These are phyloP conservation scores for Mesembrinibis cayennensis DNA, from an alignment of 2,113 vertebrate species.

Conservation along the genomic window DNA sequence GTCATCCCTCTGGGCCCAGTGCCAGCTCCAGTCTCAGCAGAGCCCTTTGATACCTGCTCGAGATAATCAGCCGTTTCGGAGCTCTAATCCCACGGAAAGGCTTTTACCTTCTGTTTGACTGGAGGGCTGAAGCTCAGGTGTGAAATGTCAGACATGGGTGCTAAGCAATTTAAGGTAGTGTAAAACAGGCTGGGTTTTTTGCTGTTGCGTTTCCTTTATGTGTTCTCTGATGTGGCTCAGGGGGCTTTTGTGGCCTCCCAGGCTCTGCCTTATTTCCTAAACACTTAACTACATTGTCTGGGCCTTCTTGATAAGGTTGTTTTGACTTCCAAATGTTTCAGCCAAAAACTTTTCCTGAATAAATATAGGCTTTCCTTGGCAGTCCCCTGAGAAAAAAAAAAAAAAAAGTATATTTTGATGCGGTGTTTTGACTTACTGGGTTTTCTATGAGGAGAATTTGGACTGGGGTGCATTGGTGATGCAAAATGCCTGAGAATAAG, in stretches of 20 bases:
- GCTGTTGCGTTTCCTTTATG: neutral
- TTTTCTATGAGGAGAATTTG: neutral
- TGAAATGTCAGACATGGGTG: constrained; percentile 15
- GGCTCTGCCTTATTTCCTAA: neutral
- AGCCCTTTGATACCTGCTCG: neutral
- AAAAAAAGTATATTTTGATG: neutral
- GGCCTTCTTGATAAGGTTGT: neutral
- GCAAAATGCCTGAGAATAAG: neutral
- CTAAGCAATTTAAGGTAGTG: neutral
- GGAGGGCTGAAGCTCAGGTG: neutral
- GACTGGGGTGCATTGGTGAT: neutral
- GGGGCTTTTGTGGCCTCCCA: neutral
- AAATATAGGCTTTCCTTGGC: neutral
- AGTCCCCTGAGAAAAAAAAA: neutral
- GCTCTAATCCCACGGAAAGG: neutral
- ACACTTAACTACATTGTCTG: neutral
- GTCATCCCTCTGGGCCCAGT: neutral
- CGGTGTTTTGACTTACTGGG: neutral
- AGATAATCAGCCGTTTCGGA: neutral
- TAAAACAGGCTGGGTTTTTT: neutral
- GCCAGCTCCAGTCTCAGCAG: neutral
- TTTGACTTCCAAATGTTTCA: neutral
- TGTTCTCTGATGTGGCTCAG: neutral
- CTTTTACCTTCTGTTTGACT: neutral
- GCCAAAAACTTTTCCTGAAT: neutral